Evolutionary conservation across 2,113 vertebrate genomes (phyloP).

Genomic region (Gobiocypris rarus): DNA sequence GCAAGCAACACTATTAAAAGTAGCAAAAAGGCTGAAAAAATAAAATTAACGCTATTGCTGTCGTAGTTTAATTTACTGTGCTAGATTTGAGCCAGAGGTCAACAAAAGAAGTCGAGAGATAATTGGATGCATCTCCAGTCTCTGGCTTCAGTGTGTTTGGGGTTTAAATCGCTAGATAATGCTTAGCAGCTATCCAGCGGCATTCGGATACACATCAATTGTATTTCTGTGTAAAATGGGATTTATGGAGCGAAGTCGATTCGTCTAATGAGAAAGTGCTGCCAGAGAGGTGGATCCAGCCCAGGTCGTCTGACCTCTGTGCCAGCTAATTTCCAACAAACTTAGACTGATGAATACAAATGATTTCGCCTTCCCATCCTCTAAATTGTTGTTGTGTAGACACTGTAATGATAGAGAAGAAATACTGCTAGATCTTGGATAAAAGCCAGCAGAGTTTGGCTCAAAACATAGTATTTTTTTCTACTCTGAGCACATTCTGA

Average conservation of each 20-base stretch:
- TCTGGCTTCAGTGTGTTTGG: not conserved
- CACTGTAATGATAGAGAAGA: not conserved
- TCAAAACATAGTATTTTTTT: not conserved
- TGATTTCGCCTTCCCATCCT: not conserved
- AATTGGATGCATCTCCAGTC: conserved; percentile 43
- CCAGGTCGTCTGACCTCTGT: conserved; percentile 10
- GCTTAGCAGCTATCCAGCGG: conserved; percentile 23
- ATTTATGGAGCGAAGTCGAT: conserved; percentile 35
- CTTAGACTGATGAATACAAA: conserved; percentile 42
- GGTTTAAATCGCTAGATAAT: conserved; percentile 39
- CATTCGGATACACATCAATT: conserved; percentile 29
- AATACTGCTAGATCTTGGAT: conserved; percentile 15
- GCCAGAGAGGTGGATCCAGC: conserved; percentile 20
- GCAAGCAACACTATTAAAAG: conserved; percentile 2
- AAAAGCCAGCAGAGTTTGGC: not conserved
- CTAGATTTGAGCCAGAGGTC: conserved; percentile 16
- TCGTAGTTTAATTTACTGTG: conserved; percentile 41
- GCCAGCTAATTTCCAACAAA: conserved; percentile 29
- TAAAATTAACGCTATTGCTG: not conserved
- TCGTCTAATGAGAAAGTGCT: conserved; percentile 27
- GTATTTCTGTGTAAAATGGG: conserved; percentile 33
- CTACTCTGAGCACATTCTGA: not conserved
- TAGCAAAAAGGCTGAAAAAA: not conserved
- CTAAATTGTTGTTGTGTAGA: not conserved
- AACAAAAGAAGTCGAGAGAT: conserved; percentile 19